These are phyloP conservation scores for Pantherophis vulpinus DNA, from an alignment of 2,797 vertebrate species.

Conservation along the genomic window DNA sequence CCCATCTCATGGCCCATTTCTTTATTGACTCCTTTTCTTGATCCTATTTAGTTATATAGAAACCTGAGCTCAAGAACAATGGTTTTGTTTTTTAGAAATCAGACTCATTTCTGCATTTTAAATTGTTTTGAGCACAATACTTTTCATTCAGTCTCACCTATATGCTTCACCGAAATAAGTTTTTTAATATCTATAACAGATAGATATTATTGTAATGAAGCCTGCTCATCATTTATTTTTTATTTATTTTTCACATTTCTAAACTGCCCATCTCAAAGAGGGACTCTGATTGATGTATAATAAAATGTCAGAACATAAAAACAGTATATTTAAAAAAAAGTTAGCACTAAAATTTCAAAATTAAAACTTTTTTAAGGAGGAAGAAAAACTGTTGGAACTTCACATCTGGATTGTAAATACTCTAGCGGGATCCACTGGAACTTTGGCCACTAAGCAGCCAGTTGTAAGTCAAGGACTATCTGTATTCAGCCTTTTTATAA, in stretches of 20 bases:
- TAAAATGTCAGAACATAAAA: not conserved
- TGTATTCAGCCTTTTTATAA: not conserved
- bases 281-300: not conserved
- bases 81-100: not conserved
- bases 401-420: not conserved
- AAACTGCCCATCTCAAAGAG: not conserved
- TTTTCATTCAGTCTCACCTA: not conserved
- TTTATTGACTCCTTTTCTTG: not conserved
- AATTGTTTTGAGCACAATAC: not conserved
- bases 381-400: not conserved
- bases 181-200: not conserved
- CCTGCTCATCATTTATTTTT: not conserved
- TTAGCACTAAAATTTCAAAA: not conserved
- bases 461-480: not conserved
- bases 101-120: not conserved
- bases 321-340: no score
- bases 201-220: not conserved
- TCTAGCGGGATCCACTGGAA: not conserved
- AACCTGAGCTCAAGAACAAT: not conserved
- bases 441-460: not conserved
- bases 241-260: not conserved
- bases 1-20: not conserved
- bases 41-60: not conserved
- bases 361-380: not conserved
- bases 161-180: not conserved